A percentile compares a stretch with the other conserved stretches of the same genome.
phyloP scores from a whole-genome alignment of 1,140 invertebrate genomes.

The Scylla paramamosain region DNA sequence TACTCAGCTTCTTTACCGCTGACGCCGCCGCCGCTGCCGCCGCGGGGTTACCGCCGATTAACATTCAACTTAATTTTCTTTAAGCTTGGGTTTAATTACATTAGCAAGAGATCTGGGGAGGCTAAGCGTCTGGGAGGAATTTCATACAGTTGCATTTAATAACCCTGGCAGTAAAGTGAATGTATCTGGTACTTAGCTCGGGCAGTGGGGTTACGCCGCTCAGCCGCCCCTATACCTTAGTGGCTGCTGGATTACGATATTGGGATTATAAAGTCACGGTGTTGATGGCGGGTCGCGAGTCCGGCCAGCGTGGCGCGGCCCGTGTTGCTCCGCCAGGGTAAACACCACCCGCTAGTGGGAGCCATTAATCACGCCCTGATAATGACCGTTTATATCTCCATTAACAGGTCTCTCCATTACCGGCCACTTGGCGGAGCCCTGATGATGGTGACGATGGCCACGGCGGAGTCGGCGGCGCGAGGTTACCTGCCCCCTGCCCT shows the following conservation, averaged over 20 bases:
- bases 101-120: constrained; percentile 64
- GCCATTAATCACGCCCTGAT: background rate
- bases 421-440: constrained; percentile 1
- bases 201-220: background rate
- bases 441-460: background rate
- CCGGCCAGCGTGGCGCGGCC: constrained; percentile 3
- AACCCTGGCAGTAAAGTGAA: constrained; percentile 53
- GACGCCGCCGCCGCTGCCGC: background rate
- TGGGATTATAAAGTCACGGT: constrained; percentile 2
- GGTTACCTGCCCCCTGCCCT: background rate
- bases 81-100: constrained; percentile 72
- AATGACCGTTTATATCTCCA: constrained; percentile 23
- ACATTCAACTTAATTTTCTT: constrained; percentile 74
- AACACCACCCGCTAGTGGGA: background rate
- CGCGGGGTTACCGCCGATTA: constrained; percentile 45
- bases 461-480: background rate
- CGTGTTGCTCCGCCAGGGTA: constrained; percentile 8
- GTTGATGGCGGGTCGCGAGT: constrained; percentile 33
- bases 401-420: constrained; percentile 3
- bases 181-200: constrained; percentile 42
- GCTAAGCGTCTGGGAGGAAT: constrained; percentile 46
- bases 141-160: constrained; percentile 63
- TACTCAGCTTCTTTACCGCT: constrained; percentile 21
- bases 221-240: constrained; percentile 37
- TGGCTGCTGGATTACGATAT: constrained; percentile 26